These are phyloP conservation scores for Anoplophora glabripennis DNA, from an alignment of 1,140 invertebrate species.

Conservation along the genomic window DNA sequence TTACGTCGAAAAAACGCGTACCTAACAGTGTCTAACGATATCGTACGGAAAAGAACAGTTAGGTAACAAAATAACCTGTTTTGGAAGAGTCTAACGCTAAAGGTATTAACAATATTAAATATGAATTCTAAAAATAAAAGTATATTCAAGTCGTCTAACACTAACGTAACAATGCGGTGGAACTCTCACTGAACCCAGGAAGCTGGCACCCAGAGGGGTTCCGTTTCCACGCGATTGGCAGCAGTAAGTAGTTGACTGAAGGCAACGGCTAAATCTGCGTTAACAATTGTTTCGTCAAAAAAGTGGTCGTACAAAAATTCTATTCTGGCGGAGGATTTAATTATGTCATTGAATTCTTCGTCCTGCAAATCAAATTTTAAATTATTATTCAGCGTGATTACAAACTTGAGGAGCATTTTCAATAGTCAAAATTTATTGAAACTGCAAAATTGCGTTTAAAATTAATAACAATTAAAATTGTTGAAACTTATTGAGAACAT, in stretches of 20 bases:
- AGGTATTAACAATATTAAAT: slow-evolving; percentile 2
- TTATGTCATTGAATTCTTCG: slow-evolving; percentile 88
- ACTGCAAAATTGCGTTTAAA: too few species aligned
- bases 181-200: slow-evolving; percentile 81
- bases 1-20: too few species aligned
- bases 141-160: slow-evolving; percentile 6
- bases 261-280: slow-evolving; percentile 82
- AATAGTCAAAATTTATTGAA: too few species aligned
- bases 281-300: slow-evolving; percentile 91
- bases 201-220: slow-evolving; percentile 94
- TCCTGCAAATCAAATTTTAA: slow-evolving; percentile 63
- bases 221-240: slow-evolving; percentile 83
- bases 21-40: too few species aligned
- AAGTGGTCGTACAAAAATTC: slow-evolving; percentile 93
- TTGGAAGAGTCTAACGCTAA: too few species aligned
- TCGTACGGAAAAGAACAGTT: too few species aligned
- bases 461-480: too few species aligned
- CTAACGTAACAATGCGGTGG: slow-evolving; percentile 10
- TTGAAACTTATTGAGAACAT: too few species aligned
- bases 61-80: too few species aligned
- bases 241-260: slow-evolving; percentile 82
- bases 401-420: too few species aligned
- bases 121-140: slow-evolving; percentile 15
- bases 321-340: slow-evolving; percentile 83
- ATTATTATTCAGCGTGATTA: too few species aligned